phyloP scores from a whole-genome alignment of 2,113 vertebrate species.

The Ariopsis seemanni region DNA sequence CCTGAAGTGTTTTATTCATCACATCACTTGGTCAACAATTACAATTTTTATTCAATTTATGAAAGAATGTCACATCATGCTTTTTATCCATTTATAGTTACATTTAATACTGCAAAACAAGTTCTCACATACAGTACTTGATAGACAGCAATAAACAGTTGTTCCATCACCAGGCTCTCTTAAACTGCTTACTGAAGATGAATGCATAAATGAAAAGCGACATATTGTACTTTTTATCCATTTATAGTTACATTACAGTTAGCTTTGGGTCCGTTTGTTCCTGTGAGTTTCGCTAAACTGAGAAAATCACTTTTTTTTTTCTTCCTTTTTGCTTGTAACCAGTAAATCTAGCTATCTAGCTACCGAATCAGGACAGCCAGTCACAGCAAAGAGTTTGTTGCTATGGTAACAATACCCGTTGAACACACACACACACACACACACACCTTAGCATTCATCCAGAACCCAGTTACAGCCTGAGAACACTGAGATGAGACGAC shows the following conservation, averaged over 20 bases:
- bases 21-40: neutral
- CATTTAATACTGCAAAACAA: neutral
- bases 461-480: neutral
- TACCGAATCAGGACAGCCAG: neutral
- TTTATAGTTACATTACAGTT: neutral
- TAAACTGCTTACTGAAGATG: neutral
- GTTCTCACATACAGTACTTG: neutral
- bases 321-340: neutral
- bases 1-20: neutral
- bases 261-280: neutral
- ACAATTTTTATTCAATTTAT: neutral
- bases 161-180: neutral
- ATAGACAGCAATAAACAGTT: neutral
- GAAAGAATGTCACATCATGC: too few relatives aligned
- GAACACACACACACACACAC: neutral
- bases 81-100: neutral
- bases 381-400: neutral
- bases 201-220: neutral
- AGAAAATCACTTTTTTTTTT: neutral
- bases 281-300: neutral
- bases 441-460: neutral
- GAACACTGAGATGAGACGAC: neutral
- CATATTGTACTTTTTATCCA: neutral
- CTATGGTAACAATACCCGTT: conserved; percentile 23
- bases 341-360: neutral